These are phyloP conservation scores for Wiebesia pumilae DNA, from an alignment of 1,140 invertebrate genomes.

Conservation along the genomic window DNA sequence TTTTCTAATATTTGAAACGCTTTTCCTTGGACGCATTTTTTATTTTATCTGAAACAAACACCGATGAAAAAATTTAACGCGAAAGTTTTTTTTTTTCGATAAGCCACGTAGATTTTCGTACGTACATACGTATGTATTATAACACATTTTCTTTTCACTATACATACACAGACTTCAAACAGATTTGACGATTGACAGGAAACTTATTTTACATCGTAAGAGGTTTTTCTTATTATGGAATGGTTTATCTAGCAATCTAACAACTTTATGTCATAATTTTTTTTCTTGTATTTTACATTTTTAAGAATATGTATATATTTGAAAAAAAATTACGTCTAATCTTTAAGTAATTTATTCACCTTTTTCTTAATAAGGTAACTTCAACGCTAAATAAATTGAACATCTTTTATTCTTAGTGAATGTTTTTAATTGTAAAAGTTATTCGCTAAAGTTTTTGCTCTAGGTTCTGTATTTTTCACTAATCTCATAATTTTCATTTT, in stretches of 20 bases:
- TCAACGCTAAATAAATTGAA: slow-evolving; percentile 34
- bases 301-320: slow-evolving; percentile 45
- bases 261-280: slow-evolving; percentile 41
- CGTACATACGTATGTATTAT: slow-evolving; percentile 31
- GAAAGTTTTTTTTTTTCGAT: slow-evolving; percentile 31
- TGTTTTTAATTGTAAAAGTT: slow-evolving; percentile 37
- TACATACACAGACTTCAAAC: slow-evolving; percentile 49
- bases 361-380: slow-evolving; percentile 44
- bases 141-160: slow-evolving; percentile 49
- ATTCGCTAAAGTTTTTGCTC: slow-evolving; percentile 23
- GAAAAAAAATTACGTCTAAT: slow-evolving; percentile 45
- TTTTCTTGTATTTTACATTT: slow-evolving; percentile 44
- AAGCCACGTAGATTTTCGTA: slow-evolving; percentile 43
- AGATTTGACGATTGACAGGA: slow-evolving; percentile 43
- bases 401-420: slow-evolving; percentile 30
- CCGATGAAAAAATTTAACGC: slow-evolving; percentile 28
- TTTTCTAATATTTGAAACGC: slow-evolving; percentile 46
- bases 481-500: slow-evolving; percentile 46
- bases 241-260: slow-evolving; percentile 54
- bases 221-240: slow-evolving; percentile 45
- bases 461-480: background rate
- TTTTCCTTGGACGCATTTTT: slow-evolving; percentile 46
- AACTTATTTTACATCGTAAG: slow-evolving; percentile 49
- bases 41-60: slow-evolving; percentile 36
- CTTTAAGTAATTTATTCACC: slow-evolving; percentile 23